phyloP scores from a whole-genome alignment of 2,113 vertebrate species.

The Rostratula benghalensis region DNA sequence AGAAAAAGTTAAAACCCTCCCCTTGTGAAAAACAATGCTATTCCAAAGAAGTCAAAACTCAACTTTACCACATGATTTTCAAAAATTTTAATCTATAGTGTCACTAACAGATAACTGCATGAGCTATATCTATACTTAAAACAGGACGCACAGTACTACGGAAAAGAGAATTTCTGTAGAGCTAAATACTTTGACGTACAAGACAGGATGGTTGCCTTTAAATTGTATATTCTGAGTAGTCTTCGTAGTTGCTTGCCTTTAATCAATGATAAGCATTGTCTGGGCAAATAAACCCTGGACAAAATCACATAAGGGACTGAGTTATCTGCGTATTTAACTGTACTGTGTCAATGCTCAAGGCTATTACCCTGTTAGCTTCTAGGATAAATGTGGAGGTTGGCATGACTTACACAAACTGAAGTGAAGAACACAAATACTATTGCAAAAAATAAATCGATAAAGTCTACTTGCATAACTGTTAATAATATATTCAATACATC shows the following conservation, averaged over 20 bases:
- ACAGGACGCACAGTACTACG: background rate
- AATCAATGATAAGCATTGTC: background rate
- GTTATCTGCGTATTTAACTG: rapidly evolving
- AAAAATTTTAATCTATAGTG: background rate
- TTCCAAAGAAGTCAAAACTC: background rate
- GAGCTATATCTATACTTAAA: background rate
- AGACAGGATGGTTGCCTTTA: background rate
- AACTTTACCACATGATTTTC: background rate
- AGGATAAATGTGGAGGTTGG: background rate
- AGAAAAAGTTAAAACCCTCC: background rate
- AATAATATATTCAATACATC: background rate
- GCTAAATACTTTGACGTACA: background rate
- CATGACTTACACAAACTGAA: background rate
- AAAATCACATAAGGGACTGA: background rate
- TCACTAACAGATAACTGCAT: background rate
- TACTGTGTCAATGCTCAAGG: background rate
- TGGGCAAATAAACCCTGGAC: background rate
- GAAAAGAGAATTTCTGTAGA: background rate
- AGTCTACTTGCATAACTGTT: background rate
- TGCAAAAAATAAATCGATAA: background rate
- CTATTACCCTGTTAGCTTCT: background rate
- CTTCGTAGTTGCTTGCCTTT: background rate
- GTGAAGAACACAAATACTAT: background rate
- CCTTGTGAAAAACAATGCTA: background rate
- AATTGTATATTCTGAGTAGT: background rate